phyloP scores from a whole-genome alignment of 1,140 invertebrate species.

The Drosophila sucinea region DNA sequence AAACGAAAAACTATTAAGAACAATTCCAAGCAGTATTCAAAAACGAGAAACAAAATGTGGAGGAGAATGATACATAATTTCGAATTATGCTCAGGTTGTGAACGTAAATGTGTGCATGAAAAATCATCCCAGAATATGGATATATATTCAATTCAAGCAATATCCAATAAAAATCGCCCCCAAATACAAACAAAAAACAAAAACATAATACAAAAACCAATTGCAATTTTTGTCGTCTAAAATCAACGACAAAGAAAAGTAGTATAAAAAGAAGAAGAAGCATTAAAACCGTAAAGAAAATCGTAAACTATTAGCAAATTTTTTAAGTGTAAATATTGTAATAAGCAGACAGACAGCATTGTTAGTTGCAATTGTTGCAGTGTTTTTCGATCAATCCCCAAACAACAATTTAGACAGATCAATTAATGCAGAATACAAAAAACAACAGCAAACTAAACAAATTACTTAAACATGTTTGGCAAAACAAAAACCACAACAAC shows the following conservation, averaged over 20 bases:
- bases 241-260: conserved; percentile 20
- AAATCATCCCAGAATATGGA: conserved; percentile 17
- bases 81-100: conserved; percentile 77
- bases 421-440: conserved; percentile 54
- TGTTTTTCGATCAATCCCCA: conserved; percentile 62
- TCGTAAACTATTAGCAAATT: conserved; percentile 74
- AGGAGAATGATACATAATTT: conserved; percentile 48
- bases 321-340: conserved; percentile 77
- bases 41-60: conserved; percentile 18
- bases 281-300: conserved; percentile 37
- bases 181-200: conserved; percentile 6
- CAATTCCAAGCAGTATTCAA: conserved; percentile 75
- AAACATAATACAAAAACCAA: conserved; percentile 39
- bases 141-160: conserved; percentile 9
- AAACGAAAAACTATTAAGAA: conserved; percentile 26
- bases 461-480: conserved; percentile 8
- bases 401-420: conserved; percentile 59
- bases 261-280: conserved; percentile 30
- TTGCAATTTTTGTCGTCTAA: conserved; percentile 53
- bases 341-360: conserved; percentile 50
- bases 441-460: conserved; percentile 30
- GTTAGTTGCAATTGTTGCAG: conserved; percentile 80
- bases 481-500: conserved; percentile 4
- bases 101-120: conserved; percentile 52
- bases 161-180: conserved; percentile 12